These are phyloP conservation scores for Eupithecia subumbrata DNA, from an alignment of 2,888 invertebrate species.

Conservation along the genomic window DNA sequence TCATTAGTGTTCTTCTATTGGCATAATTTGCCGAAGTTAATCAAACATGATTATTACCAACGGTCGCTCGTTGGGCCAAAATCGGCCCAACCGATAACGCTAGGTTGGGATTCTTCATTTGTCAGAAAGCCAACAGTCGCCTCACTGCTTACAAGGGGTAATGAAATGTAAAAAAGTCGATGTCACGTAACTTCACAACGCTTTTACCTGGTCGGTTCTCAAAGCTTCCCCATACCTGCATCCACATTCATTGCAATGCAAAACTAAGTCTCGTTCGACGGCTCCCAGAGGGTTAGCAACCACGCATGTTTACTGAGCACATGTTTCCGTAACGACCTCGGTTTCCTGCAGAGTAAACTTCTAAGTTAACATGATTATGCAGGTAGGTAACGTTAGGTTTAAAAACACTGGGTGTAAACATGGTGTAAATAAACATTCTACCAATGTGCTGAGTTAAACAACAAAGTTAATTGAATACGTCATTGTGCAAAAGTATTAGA, in stretches of 20 bases:
- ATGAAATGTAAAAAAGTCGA: background rate
- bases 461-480: background rate
- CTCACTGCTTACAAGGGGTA: no score
- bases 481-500: background rate
- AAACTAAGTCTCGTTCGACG: constrained; percentile 46
- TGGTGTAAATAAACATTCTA: background rate
- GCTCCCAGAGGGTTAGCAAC: constrained; percentile 47
- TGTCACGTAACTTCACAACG: background rate
- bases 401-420: background rate
- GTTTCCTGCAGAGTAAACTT: constrained; percentile 36
- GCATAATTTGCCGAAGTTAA: no score
- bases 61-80: no score
- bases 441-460: background rate
- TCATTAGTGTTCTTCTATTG: no score
- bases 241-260: constrained; percentile 1
- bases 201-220: background rate
- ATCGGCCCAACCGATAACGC: no score
- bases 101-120: no score
- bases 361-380: constrained; percentile 6
- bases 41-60: no score
- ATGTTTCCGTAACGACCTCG: constrained; percentile 51
- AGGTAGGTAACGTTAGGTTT: background rate
- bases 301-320: constrained; percentile 54
- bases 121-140: no score
- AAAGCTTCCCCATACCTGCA: background rate